Evolutionary conservation across 2,888 invertebrate species (phyloP).

Genomic region (Mellilla xanthometata): DNA sequence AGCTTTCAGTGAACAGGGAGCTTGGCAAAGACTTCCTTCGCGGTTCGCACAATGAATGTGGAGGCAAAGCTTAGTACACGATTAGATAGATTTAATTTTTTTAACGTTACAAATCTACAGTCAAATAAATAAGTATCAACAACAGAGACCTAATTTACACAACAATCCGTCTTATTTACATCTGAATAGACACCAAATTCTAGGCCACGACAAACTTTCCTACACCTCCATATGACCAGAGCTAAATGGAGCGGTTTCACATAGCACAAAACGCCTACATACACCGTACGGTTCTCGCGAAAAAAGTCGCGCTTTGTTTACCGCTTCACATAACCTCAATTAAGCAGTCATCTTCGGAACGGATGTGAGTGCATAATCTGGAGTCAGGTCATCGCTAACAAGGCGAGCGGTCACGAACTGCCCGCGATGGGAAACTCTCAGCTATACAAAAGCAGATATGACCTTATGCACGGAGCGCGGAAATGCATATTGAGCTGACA

Average conservation of each 20-base stretch:
- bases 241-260: conserved; percentile 5
- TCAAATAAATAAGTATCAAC: too few relatives aligned
- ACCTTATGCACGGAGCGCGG: conserved; percentile 51
- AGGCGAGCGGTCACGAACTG: conserved; percentile 77
- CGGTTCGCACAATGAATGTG: too few relatives aligned
- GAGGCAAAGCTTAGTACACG: too few relatives aligned
- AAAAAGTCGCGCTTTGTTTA: conserved; percentile 33
- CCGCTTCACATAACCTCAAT: conserved; percentile 49
- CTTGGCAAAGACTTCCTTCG: too few relatives aligned
- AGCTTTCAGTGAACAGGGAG: too few relatives aligned
- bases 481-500: conserved; percentile 41
- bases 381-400: conserved; percentile 75
- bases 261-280: conserved; percentile 10
- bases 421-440: conserved; percentile 80
- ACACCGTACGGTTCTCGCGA: conserved; percentile 27
- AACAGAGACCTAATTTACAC: too few relatives aligned
- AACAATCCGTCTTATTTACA: too few relatives aligned
- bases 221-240: conserved; percentile 5
- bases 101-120: too few relatives aligned
- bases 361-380: conserved; percentile 79
- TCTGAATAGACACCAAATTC: not conserved
- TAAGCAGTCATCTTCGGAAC: conserved; percentile 75
- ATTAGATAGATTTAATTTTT: too few relatives aligned
- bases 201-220: not conserved
- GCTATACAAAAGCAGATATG: conserved; percentile 70